A percentile compares a stretch with the other conserved stretches of the same genome.
Conservation (phyloP, 2,113 vertebrate species). For the Strigops habroptila region DNA sequence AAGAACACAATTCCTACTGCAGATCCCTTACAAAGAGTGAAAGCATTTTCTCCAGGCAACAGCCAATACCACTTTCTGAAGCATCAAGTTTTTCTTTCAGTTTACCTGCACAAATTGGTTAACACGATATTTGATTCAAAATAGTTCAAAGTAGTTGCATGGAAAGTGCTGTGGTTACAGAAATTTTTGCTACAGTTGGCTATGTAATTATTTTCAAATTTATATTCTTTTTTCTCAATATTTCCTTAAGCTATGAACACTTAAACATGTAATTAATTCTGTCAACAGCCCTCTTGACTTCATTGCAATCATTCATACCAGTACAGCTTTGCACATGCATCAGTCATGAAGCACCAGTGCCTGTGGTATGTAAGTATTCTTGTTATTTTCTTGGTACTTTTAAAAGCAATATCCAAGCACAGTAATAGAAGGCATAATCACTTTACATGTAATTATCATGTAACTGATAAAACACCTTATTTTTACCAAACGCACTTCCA, state of each 20-base stretch:
- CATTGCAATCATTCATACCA: not conserved
- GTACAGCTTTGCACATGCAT: not conserved
- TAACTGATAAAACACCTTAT: not conserved
- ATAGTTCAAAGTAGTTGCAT: not conserved
- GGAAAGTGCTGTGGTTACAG: not conserved
- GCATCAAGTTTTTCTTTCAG: not conserved
- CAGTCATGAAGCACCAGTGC: not conserved
- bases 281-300: not conserved
- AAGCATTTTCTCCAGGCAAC: not conserved
- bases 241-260: not conserved
- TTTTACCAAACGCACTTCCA: not conserved
- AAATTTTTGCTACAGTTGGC: not conserved
- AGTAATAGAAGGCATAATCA: not conserved
- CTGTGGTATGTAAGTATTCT: not conserved
- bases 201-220: not conserved
- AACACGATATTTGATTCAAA: not conserved
- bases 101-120: not conserved
- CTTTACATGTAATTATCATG: not conserved
- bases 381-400: not conserved
- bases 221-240: not conserved
- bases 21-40: not conserved
- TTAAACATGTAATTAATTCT: not conserved
- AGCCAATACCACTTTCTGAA: not conserved
- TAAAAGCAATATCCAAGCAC: not conserved
- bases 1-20: not conserved